These are phyloP conservation scores for Percopsis transmontana DNA, from an alignment of 2,113 vertebrate genomes.

Conservation along the genomic window DNA sequence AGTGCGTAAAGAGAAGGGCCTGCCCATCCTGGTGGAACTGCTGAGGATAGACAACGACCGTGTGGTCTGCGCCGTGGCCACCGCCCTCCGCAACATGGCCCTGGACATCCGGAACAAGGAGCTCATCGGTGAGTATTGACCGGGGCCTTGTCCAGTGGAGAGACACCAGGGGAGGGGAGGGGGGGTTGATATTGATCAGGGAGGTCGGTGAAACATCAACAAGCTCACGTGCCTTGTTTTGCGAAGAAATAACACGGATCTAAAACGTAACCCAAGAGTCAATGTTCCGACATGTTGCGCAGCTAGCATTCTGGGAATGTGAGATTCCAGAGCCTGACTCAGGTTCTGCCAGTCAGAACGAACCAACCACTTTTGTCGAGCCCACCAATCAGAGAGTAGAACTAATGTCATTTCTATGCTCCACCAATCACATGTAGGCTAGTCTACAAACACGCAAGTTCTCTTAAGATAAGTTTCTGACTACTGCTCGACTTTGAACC, in stretches of 20 bases:
- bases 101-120: constrained; percentile 99
- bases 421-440: no score
- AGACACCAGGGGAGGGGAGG: background rate
- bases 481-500: constrained; percentile 9
- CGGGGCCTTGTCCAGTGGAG: background rate
- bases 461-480: no score
- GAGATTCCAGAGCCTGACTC: no score
- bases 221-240: no score
- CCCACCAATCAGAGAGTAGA: constrained; percentile 17
- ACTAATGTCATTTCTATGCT: no score
- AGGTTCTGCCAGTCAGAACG: no score
- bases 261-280: no score
- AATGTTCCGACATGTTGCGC: no score
- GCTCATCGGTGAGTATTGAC: constrained; percentile 87
- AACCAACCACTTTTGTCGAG: background rate
- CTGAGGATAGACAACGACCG: constrained; percentile 98
- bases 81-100: constrained; percentile 98
- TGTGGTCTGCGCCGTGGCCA: constrained; percentile 97
- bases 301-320: no score
- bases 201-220: no score
- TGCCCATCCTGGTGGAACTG: constrained; percentile 96
- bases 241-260: no score
- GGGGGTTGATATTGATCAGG: background rate
- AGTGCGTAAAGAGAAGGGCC: constrained; percentile 96
- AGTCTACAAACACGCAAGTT: no score